phyloP scores from a whole-genome alignment of 2,888 invertebrate genomes.

The Yponomeuta plumbellus region DNA sequence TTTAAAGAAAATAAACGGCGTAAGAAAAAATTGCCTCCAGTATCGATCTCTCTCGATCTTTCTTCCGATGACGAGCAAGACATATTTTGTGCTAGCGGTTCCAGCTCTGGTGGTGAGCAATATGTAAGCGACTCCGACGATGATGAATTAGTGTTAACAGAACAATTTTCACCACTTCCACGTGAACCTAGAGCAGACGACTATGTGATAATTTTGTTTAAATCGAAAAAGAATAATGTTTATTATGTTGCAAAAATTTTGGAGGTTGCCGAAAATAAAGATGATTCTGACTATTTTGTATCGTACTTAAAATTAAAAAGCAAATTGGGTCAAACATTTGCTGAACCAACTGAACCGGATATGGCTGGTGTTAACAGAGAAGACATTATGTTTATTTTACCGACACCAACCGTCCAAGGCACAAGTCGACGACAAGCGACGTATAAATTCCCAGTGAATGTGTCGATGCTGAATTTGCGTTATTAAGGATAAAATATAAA shows the following conservation, averaged over 20 bases:
- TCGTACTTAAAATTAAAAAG: not conserved
- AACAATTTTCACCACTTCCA: not conserved
- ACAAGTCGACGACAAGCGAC: not conserved
- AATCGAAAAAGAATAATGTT: not conserved
- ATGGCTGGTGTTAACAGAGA: conserved; percentile 1
- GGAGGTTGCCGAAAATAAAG: not conserved
- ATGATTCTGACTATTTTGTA: not conserved
- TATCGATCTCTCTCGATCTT: not conserved
- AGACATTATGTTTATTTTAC: conserved; percentile 6
- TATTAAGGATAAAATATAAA: not conserved
- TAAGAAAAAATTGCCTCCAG: not conserved
- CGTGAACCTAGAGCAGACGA: conserved; percentile 7
- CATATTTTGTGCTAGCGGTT: not conserved
- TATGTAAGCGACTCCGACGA: not conserved
- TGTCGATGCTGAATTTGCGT: not conserved
- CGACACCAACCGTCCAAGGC: conserved; percentile 6
- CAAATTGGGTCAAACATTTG: not conserved
- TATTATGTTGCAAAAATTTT: conserved; percentile 7
- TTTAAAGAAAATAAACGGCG: not conserved
- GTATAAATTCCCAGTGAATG: not conserved
- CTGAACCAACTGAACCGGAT: conserved; percentile 3
- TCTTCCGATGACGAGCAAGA: not conserved
- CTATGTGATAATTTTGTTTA: conserved; percentile 8
- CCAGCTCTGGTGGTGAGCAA: not conserved
- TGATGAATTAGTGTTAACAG: not conserved